Evolutionary conservation across 2,113 vertebrate species (phyloP).

Genomic region (Onychostoma macrolepis): DNA sequence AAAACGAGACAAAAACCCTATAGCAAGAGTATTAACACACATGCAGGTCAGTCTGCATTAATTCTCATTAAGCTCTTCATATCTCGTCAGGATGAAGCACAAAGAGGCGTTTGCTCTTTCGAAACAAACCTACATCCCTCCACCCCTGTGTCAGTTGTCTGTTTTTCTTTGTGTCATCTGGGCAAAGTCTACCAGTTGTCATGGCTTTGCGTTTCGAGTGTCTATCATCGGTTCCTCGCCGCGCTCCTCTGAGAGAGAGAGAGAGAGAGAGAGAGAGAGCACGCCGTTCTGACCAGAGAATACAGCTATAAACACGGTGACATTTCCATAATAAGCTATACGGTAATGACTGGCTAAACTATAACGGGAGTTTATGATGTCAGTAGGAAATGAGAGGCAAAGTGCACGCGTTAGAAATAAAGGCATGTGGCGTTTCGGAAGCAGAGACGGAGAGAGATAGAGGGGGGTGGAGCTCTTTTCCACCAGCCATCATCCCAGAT

Average conservation of each 20-base stretch:
- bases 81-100: not conserved
- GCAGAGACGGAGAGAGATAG: not conserved
- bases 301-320: slow-evolving; percentile 5
- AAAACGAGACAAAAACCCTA: not conserved
- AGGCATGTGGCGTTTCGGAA: not conserved
- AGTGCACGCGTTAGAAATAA: not conserved
- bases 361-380: slow-evolving; percentile 13
- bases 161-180: slow-evolving; percentile 33
- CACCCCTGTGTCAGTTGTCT: not conserved
- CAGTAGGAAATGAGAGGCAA: slow-evolving; percentile 3
- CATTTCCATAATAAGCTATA: not conserved
- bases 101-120: not conserved
- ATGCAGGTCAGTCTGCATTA: not conserved
- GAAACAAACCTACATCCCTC: not conserved
- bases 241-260: not conserved
- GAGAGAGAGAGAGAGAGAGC: not conserved
- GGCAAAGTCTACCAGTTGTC: slow-evolving; percentile 21
- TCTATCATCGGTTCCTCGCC: slow-evolving; percentile 16
- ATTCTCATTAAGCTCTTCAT: not conserved
- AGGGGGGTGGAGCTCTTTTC: slow-evolving; percentile 23
- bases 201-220: slow-evolving; percentile 29
- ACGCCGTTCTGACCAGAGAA: not conserved
- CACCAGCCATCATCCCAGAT: slow-evolving; percentile 49
- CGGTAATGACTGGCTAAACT: slow-evolving; percentile 13
- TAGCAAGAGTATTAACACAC: not conserved